Base-by-base conservation (phyloP, 2,113 vertebrate species). In the Murina feae region DNA sequence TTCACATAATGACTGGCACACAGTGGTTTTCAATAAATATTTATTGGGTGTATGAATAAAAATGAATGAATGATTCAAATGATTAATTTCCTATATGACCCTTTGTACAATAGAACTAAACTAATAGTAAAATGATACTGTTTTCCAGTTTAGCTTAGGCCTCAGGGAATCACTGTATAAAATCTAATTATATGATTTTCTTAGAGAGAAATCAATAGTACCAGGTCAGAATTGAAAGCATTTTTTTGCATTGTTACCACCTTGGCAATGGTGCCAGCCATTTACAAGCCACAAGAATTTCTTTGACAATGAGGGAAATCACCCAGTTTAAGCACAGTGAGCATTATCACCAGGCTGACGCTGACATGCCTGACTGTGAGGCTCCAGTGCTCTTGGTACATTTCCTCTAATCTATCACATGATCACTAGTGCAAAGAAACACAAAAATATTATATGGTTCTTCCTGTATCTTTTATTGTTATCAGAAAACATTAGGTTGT, bases 151-250 rank as follows among this genome's bases (percentile, higher is more conserved):
- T 60, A 63, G 35, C 4, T 71, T 53, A 60, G 68, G 47, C 9
- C 51, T 85, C 71, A 76, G 16, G 58, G 13, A 42, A 80, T 90
- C 68, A n/a, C 81, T 90, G 17, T 90, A 60, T 92, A 82, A 90
- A 86, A 94, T 72, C 39, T 91, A 66, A 79, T 91, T 94, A 83
- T 71, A 90, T 87, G 91, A 91, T 93, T 49, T 76, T 93, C 87
- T 85, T 80, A 17, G 35, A 80, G 32, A 89, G 28, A 93, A 92
- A 91, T 93, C 92, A 94, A 44, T 86, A 65, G 9, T 44, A 55
- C 71, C 13, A 55, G 23, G 21, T 94, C 53, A 90, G 42, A 30
- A 58, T 51, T 89, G n/a, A 72, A 82, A 85, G 94, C 37, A 79
- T 47, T 30, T 55, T 37, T 93, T 71, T 86, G 42, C 80, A 60